Evolutionary conservation across 1,140 invertebrate species (phyloP), one percentile per base, ranked within the genome.

Genomic region (Nymphalis io): DNA sequence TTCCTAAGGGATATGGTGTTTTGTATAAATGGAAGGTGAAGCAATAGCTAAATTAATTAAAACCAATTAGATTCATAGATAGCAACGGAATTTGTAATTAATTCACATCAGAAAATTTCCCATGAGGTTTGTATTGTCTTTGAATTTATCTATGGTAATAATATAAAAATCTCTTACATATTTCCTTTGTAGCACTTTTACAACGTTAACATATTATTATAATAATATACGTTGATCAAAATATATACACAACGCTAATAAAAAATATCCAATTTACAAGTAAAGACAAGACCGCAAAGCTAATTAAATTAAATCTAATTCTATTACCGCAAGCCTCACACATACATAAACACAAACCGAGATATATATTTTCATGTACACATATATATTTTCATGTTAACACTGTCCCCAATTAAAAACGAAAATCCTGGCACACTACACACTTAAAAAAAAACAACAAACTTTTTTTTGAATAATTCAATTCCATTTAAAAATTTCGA

Each of bases 301-400:
- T 88, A 90, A 90, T 88, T 86, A 73, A 87, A 89, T 89, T 89
- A 90, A n/a, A 38, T 39, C 80, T 90, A 90, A 90, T 90, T 87
- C 78, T 80, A 90, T 90, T 90, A 90, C 75, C 57, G 51, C 51
- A 55, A 55, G 51, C 51, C 48, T 53, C 51, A 55, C 62, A 76
- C 68, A 70, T 60, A 74, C 59, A 55, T 27, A 27, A 55, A 55
- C 51, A 55, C 51, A 55, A 21, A 27, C 21, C n/a, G 15, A 10
- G 68, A 65, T 44, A 70, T 51, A 57, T 64, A 55, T 46, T n/a
- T 12, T 4, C 0, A 33, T 33, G 27, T 33, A 33, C 4, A n/a
- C n/a, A n/a, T n/a, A n/a, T n/a, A n/a, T 33, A 33, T 33, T 33
- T 8, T 8, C 6, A 5, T 33, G 10, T 33, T 33, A 33, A 55